Evolutionary conservation across 1,140 invertebrate genomes (phyloP).

Genomic region (Popillia japonica): DNA sequence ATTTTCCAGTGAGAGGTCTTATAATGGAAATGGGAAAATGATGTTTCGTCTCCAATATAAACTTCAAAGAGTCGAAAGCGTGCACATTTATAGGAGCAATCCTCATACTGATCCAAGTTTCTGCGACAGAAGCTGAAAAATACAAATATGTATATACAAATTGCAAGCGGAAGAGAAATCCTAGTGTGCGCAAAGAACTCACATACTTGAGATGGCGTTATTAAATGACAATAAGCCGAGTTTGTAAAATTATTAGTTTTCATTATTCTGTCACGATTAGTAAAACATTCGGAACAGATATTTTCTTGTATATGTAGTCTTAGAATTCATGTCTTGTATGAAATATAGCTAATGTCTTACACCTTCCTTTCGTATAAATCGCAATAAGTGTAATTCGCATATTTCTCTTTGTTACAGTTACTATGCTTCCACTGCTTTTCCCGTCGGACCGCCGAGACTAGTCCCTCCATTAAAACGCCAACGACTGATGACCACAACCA

Average conservation of each 20-base stretch:
- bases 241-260: no score
- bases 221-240: not conserved
- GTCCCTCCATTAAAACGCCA: conserved; percentile 59
- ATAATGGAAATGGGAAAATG: conserved; percentile 26
- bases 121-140: not conserved
- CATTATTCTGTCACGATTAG: no score
- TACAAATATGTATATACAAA: not conserved
- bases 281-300: no score
- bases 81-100: not conserved
- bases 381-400: no score
- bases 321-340: no score
- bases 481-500: conserved; percentile 56
- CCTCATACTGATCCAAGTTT: conserved; percentile 10
- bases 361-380: no score
- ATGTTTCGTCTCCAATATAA: conserved; percentile 22
- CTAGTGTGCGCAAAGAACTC: not conserved
- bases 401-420: conserved; percentile 57
- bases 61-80: conserved; percentile 22
- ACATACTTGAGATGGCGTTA: not conserved
- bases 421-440: conserved; percentile 60
- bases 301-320: no score
- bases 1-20: not conserved
- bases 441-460: conserved; percentile 56
- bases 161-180: not conserved
- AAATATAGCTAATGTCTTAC: no score